Conservation (phyloP, 2,113 vertebrate genomes). For the Laticauda colubrina region DNA sequence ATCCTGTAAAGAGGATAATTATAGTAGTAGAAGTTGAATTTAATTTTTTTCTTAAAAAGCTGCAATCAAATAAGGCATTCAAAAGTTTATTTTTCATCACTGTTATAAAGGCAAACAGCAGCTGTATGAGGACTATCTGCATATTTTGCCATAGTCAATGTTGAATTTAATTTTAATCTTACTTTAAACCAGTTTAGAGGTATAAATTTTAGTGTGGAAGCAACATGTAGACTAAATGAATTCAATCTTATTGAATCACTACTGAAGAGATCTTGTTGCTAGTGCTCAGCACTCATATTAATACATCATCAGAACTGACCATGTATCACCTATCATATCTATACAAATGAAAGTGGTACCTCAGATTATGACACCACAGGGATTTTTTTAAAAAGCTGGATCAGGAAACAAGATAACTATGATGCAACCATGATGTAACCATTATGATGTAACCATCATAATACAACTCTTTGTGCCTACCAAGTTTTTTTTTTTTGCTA, state of each 20-base stretch:
- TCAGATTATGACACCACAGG: neutral
- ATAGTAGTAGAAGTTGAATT: neutral
- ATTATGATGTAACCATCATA: neutral
- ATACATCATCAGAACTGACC: neutral
- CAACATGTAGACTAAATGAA: neutral
- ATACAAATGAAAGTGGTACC: neutral
- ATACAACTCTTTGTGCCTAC: neutral
- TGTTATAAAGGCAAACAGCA: neutral
- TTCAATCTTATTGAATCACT: neutral
- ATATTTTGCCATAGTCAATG: neutral
- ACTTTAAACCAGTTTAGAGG: neutral
- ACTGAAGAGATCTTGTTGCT: neutral
- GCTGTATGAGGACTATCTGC: neutral
- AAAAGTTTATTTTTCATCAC: neutral
- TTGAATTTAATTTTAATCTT: neutral
- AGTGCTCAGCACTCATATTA: neutral
- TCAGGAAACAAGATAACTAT: neutral
- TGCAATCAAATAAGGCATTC: neutral
- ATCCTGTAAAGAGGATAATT: constrained; percentile 39
- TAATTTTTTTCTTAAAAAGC: neutral
- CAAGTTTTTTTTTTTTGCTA: neutral
- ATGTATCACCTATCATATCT: neutral
- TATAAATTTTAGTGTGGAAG: neutral
- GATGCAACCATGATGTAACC: too few relatives aligned
- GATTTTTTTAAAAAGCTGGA: neutral